Evolutionary conservation across 2,888 invertebrate species (phyloP).

Genomic region (Platerodrilus igneus): DNA sequence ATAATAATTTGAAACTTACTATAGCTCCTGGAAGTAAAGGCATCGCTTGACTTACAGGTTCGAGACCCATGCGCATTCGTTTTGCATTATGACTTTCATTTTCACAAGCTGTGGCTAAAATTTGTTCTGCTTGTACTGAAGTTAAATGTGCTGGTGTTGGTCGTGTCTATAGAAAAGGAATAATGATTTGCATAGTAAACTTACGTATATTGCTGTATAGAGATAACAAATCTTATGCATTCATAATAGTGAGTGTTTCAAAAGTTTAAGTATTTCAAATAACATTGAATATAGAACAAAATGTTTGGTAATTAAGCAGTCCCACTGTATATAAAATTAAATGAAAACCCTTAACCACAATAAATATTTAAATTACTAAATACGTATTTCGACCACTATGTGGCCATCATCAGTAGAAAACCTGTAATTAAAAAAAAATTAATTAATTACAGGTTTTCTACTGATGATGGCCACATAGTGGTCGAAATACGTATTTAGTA

Average conservation of each 20-base stretch:
- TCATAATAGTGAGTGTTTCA: no score
- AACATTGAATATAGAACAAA: background rate
- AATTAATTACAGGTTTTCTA: no score
- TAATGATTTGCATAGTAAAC: constrained; percentile 1
- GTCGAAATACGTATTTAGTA: no score
- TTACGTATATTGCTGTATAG: background rate
- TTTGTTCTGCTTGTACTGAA: constrained; percentile 94
- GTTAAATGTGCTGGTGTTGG: constrained; percentile 96
- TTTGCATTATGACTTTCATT: constrained; percentile 97
- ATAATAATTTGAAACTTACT: constrained; percentile 43
- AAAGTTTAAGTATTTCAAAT: background rate
- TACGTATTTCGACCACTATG: no score
- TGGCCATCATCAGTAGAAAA: no score
- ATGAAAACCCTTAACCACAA: no score
- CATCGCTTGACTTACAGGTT: constrained; percentile 89
- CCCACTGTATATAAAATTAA: no score
- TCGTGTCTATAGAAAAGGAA: constrained; percentile 65
- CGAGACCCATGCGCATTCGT: constrained; percentile 91
- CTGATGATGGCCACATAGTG: no score
- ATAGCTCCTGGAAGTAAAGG: constrained; percentile 66
- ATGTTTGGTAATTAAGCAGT: no score
- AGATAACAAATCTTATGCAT: no score
- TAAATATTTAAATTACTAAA: no score
- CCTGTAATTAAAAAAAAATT: no score
- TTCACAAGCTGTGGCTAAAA: constrained; percentile 92